These are phyloP conservation scores for Epicauta chinensis DNA, from an alignment of 1,140 invertebrate species.

Conservation along the genomic window DNA sequence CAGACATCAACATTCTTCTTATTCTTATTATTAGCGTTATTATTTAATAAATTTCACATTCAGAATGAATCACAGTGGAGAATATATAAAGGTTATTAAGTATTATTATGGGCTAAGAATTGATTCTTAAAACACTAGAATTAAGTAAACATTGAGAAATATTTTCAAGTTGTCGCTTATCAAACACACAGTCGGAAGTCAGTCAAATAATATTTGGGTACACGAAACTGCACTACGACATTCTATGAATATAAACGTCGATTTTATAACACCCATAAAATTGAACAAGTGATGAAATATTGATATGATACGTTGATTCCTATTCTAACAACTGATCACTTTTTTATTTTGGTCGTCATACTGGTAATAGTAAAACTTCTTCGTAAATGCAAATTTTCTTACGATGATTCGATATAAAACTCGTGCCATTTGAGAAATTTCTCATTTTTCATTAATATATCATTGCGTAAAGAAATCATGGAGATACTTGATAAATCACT, in stretches of 20 bases:
- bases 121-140: too few relatives aligned
- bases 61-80: slow-evolving; percentile 12
- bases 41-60: not conserved
- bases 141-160: too few relatives aligned
- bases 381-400: slow-evolving; percentile 22
- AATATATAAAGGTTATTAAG: too few relatives aligned
- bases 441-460: slow-evolving; percentile 13
- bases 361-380: too few relatives aligned
- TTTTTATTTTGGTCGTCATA: too few relatives aligned
- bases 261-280: slow-evolving; percentile 16
- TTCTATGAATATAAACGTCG: slow-evolving; percentile 17
- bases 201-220: slow-evolving; percentile 3
- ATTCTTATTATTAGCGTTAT: too few relatives aligned
- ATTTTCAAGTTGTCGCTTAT: not conserved
- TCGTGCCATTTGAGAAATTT: slow-evolving; percentile 17
- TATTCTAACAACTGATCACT: slow-evolving; percentile 1
- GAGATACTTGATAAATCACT: not conserved
- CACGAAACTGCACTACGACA: slow-evolving; percentile 15
- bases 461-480: not conserved
- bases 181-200: slow-evolving; percentile 6
- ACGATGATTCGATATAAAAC: slow-evolving; percentile 30
- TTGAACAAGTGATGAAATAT: slow-evolving; percentile 11
- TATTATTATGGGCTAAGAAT: too few relatives aligned
- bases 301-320: slow-evolving; percentile 10
- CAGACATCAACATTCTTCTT: too few relatives aligned